Conservation (phyloP, 2,113 vertebrate species). For the Chaenocephalus aceratus region DNA sequence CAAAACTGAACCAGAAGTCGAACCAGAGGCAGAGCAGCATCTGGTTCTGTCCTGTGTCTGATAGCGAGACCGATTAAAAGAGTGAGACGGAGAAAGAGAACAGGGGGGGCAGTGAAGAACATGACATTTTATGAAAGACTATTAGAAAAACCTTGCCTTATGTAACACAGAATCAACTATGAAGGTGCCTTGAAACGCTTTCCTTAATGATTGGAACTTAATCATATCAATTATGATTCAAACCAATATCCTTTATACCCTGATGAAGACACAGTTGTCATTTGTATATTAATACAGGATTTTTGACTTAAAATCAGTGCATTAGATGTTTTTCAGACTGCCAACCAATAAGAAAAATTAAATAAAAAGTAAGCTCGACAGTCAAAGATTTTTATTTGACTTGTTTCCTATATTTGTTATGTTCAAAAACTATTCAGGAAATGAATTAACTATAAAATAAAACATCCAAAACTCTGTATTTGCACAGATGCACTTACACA, state of each 20-base stretch:
- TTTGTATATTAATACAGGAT: too few relatives aligned
- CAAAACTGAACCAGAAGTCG: slow-evolving; percentile 76
- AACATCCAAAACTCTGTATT: background rate
- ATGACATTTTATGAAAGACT: slow-evolving; percentile 11
- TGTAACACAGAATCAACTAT: slow-evolving; percentile 1
- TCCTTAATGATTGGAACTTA: background rate
- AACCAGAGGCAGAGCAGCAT: slow-evolving; percentile 62
- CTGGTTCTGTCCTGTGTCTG: slow-evolving; percentile 63
- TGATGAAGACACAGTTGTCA: too few relatives aligned
- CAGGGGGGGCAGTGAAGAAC: background rate
- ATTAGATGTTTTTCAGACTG: too few relatives aligned
- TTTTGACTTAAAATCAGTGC: too few relatives aligned
- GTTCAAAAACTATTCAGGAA: background rate
- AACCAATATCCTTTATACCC: background rate
- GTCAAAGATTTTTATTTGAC: too few relatives aligned
- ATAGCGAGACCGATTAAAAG: slow-evolving; percentile 6
- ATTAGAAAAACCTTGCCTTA: background rate
- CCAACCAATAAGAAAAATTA: too few relatives aligned
- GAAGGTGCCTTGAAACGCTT: background rate
- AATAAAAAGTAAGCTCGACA: too few relatives aligned
- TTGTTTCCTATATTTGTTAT: background rate
- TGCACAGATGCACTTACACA: slow-evolving; percentile 21
- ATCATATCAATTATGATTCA: background rate
- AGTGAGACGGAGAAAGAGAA: slow-evolving; percentile 11
- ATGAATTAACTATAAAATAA: background rate